Evolutionary conservation across 2,113 vertebrate genomes (phyloP).

Genomic region (Antechinus stuartii): DNA sequence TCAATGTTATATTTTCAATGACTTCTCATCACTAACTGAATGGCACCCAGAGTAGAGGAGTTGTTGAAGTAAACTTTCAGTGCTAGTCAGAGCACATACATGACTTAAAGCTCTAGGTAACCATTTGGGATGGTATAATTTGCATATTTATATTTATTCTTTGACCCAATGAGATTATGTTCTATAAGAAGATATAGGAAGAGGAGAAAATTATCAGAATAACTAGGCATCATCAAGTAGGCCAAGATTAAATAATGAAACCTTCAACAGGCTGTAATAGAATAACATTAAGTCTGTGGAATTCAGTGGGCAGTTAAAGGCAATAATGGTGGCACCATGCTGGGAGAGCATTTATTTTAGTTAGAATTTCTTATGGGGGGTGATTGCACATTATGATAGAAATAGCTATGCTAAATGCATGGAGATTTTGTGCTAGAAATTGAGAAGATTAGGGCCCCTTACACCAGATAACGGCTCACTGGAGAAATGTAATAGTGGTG

Average conservation of each 20-base stretch:
- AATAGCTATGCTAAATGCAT: constrained; percentile 80
- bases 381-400: constrained; percentile 82
- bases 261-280: constrained; percentile 79
- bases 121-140: constrained; percentile 59
- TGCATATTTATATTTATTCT: constrained; percentile 51
- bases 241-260: constrained; percentile 84
- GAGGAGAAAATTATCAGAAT: constrained; percentile 23
- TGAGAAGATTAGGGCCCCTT: constrained; percentile 79
- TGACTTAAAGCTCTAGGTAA: constrained; percentile 56
- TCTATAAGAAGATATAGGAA: constrained; percentile 53
- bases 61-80: constrained; percentile 37
- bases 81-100: constrained; percentile 51
- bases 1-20: constrained; percentile 50
- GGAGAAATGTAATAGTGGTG: constrained; percentile 86
- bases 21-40: constrained; percentile 51
- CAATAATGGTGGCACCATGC: constrained; percentile 83
- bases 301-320: constrained; percentile 79
- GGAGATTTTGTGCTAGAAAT: constrained; percentile 80
- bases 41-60: not conserved
- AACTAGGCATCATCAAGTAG: constrained; percentile 66
- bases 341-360: constrained; percentile 83
- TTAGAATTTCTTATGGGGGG: constrained; percentile 78
- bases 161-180: constrained; percentile 54
- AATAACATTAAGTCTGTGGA: constrained; percentile 81
- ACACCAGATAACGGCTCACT: constrained; percentile 80